These are phyloP conservation scores for Zaprionus africanus DNA, from an alignment of 1,140 invertebrate genomes.

Conservation along the genomic window DNA sequence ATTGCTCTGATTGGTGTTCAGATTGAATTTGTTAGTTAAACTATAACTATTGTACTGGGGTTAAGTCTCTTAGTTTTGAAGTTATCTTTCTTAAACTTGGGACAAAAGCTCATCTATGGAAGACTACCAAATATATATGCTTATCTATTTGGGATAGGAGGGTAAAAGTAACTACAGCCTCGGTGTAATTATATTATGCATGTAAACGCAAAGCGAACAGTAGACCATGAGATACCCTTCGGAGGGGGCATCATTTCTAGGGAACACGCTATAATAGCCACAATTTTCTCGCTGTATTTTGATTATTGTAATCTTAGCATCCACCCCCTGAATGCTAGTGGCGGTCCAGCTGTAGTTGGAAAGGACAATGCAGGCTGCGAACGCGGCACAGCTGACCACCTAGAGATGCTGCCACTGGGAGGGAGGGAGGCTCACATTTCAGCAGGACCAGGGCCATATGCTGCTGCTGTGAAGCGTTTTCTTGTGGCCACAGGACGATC, in stretches of 20 bases:
- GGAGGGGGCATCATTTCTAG: too few species aligned
- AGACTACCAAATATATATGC: not conserved
- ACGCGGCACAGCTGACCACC: slow-evolving; percentile 2
- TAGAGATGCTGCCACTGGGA: slow-evolving; percentile 1
- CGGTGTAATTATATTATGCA: too few species aligned
- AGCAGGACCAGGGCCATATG: slow-evolving; percentile 39
- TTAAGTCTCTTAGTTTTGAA: not conserved
- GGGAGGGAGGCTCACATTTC: slow-evolving; percentile 39
- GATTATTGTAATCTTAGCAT: not conserved
- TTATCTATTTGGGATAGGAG: not conserved
- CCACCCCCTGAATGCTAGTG: not conserved
- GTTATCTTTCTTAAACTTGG: not conserved
- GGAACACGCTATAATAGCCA: not conserved
- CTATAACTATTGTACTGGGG: not conserved
- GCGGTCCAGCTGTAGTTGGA: not conserved
- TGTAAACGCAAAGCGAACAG: too few species aligned
- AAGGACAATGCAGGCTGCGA: not conserved
- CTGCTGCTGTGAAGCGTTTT: not conserved
- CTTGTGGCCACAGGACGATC: slow-evolving; percentile 22
- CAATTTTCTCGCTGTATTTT: not conserved
- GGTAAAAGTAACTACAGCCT: too few species aligned
- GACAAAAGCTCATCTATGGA: not conserved
- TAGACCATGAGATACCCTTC: too few species aligned
- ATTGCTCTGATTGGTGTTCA: not conserved
- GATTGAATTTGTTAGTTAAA: not conserved